These are phyloP conservation scores for Typhlomys cinereus DNA, from an alignment of 2,113 vertebrate genomes.

Conservation along the genomic window DNA sequence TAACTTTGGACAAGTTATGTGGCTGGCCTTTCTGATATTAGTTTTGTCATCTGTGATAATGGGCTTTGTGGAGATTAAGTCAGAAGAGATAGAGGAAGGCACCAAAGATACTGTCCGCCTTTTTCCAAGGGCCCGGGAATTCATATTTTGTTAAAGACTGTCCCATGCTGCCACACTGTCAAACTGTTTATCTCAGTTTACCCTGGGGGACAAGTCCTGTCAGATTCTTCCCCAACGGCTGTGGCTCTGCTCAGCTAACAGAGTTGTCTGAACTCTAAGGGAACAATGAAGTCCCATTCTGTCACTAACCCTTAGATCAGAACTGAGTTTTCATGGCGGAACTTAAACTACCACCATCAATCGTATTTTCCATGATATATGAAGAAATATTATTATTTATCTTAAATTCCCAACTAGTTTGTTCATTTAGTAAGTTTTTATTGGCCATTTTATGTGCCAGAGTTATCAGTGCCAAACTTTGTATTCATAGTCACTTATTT, in stretches of 20 bases:
- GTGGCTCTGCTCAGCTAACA: not conserved
- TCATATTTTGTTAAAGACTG: not conserved
- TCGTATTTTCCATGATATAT: not conserved
- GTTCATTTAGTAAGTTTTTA: not conserved
- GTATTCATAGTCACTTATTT: not conserved
- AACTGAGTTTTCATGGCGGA: not conserved
- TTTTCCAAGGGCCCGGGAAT: not conserved
- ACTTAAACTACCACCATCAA: not conserved
- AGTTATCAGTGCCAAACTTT: not conserved
- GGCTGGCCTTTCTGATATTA: accelerated
- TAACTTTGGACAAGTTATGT: not conserved
- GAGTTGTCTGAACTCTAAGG: not conserved
- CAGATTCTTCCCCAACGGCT: not conserved
- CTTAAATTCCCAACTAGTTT: not conserved
- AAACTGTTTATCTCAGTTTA: not conserved
- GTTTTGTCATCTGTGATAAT: not conserved
- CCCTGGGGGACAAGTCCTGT: not conserved
- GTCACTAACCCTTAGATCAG: not conserved
- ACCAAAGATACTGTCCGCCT: not conserved
- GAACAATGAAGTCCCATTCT: not conserved
- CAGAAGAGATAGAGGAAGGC: not conserved
- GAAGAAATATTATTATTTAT: not conserved
- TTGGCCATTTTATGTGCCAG: not conserved
- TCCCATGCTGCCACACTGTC: not conserved
- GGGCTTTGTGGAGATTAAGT: not conserved